Evolutionary conservation across 2,888 invertebrate species (phyloP), one percentile per base, ranked within the genome.

Genomic region (Heliconius ismenius): DNA sequence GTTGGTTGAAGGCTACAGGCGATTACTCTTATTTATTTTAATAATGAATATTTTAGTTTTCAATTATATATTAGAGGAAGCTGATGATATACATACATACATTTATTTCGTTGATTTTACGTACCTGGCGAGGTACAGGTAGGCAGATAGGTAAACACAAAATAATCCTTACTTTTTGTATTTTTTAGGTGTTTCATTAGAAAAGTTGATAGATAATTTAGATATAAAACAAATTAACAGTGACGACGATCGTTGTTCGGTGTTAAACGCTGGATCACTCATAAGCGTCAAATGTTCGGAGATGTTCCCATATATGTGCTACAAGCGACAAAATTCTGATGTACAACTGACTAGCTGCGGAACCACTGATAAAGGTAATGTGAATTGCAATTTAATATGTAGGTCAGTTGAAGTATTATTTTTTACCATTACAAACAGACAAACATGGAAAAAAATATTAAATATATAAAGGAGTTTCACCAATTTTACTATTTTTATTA

Each of bases 261-360:
- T 72, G 4, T 36, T 65, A 10, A 77, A 75, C 26, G 36, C 28
- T 64, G 80, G 80, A 15, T 75, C 60, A 6, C 73, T 80, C 32
- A 80, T 79, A 0, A 82, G 82, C 49, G 82, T 83, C 4, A 76
- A 76, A 49, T 83, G 83, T 68, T 67, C 76, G 0, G 78, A 79
- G 6, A 63, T 78, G 15, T 79, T 75, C 26, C 81, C 83, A 0
- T 82, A 80, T 60, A 60, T 82, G 21, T 83, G 83, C 67, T 83
- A 77, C 76, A 81, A 79, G 64, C 78, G 77, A 69, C 77, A 63
- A 2, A 79, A 76, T 2, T 28, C 18, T 1, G 65, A 60, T 9
- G 26, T 76, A 21, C n/a, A 72, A 1, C n/a, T 79, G 1, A 82
- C 73, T 43, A 68, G 65, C 11, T 83, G 83, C 72, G 83, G 82